A percentile compares a stretch with the other conserved stretches of the same genome.
These are phyloP conservation scores for Grus americana DNA, from an alignment of 2,113 vertebrate genomes.

Conservation along the genomic window DNA sequence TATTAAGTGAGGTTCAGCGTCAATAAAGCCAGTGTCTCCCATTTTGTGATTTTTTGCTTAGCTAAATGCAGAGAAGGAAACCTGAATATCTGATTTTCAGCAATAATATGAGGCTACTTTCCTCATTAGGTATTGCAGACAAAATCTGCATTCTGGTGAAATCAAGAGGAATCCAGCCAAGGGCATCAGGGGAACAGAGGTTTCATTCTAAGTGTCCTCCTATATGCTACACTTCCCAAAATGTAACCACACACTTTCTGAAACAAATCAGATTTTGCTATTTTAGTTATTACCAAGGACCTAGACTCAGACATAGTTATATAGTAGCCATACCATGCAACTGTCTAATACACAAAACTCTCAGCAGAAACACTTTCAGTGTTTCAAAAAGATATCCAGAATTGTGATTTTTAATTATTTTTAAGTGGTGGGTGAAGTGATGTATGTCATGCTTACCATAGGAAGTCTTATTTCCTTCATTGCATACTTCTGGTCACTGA, in stretches of 20 bases:
- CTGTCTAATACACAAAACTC: neutral
- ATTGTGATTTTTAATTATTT: neutral
- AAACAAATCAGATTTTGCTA: neutral
- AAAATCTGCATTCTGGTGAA: neutral
- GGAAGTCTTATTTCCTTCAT: conserved; percentile 91
- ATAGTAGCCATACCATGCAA: neutral
- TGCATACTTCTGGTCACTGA: conserved; percentile 73
- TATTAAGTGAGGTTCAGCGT: neutral
- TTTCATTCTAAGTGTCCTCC: neutral
- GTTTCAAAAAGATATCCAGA: neutral
- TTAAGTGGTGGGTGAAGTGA: neutral
- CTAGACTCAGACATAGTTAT: neutral
- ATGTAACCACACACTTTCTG: neutral
- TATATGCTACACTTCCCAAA: neutral
- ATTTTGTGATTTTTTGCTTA: neutral
- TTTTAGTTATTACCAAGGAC: neutral
- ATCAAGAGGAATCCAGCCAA: neutral
- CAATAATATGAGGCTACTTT: neutral
- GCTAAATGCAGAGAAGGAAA: neutral
- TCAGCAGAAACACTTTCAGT: neutral
- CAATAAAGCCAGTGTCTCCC: neutral
- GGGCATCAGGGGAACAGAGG: neutral
- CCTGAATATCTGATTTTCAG: neutral
- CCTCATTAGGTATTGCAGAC: neutral
- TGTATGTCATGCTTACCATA: conserved; percentile 74